phyloP scores from a whole-genome alignment of 1,140 invertebrate genomes.

The Drosophila santomea region DNA sequence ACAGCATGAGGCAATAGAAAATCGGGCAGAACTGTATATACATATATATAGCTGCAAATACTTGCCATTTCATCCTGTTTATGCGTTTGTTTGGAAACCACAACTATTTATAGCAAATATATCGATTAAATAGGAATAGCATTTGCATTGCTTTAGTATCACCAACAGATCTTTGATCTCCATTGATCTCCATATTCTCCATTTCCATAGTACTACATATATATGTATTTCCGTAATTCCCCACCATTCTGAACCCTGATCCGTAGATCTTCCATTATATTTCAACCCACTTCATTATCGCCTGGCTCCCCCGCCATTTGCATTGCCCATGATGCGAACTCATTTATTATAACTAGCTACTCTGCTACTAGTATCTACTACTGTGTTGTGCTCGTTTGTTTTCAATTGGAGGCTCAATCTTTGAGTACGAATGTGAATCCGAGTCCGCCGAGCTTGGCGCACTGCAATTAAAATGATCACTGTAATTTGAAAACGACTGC shows the following conservation, averaged over 20 bases:
- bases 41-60: too few relatives aligned
- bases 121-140: background rate
- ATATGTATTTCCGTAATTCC: conserved; percentile 1
- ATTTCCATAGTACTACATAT: background rate
- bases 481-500: conserved; percentile 72
- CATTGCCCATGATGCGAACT: conserved; percentile 10
- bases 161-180: background rate
- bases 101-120: too few relatives aligned
- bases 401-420: conserved; percentile 9
- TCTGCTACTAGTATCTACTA: background rate
- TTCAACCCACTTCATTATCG: conserved; percentile 18
- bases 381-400: conserved; percentile 13
- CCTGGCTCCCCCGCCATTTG: conserved; percentile 26
- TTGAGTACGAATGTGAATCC: conserved; percentile 5
- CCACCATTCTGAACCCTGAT: conserved; percentile 24
- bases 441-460: conserved; percentile 51
- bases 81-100: too few relatives aligned
- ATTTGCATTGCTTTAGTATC: background rate
- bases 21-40: too few relatives aligned
- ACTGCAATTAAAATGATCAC: conserved; percentile 80
- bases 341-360: conserved; percentile 39
- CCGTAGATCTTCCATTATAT: conserved; percentile 9
- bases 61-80: too few relatives aligned
- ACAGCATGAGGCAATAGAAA: background rate
- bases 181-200: background rate